Conservation (phyloP, 92 coral and sea anemone genomes). For the Actinostola sp. region DNA sequence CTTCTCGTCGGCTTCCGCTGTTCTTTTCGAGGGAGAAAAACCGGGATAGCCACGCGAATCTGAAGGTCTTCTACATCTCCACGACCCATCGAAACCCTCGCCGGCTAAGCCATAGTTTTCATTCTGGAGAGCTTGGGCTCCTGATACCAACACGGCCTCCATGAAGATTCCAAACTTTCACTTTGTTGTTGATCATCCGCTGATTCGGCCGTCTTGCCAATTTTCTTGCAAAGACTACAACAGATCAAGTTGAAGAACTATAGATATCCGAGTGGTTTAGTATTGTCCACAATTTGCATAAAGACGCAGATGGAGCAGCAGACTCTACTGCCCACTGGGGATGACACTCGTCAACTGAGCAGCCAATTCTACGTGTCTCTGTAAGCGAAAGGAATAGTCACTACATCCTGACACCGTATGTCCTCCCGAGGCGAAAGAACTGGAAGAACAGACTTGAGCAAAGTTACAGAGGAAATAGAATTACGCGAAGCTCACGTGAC, state of each 20-base stretch:
- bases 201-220: slow-evolving; percentile 3
- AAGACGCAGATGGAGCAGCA: slow-evolving; percentile 4
- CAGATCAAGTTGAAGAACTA: slow-evolving; percentile 22
- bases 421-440: too few species aligned
- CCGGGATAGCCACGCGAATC: slow-evolving; percentile 57
- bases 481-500: neutral
- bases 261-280: slow-evolving; percentile 12
- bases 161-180: slow-evolving; percentile 19
- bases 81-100: slow-evolving; percentile 59
- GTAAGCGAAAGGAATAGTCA: too few species aligned
- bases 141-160: slow-evolving; percentile 88
- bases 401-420: too few species aligned
- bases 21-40: slow-evolving; percentile 42
- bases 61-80: slow-evolving; percentile 62
- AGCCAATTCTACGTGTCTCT: neutral
- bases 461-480: neutral
- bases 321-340: neutral
- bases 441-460: neutral
- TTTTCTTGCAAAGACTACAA: slow-evolving; percentile 20
- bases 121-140: slow-evolving; percentile 75
- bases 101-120: slow-evolving; percentile 57
- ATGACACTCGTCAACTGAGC: neutral
- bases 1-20: slow-evolving; percentile 49
- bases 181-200: neutral
- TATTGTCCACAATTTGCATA: slow-evolving; percentile 11